phyloP scores from a whole-genome alignment of 2,888 invertebrate genomes.

The Mechanitis messenoides region DNA sequence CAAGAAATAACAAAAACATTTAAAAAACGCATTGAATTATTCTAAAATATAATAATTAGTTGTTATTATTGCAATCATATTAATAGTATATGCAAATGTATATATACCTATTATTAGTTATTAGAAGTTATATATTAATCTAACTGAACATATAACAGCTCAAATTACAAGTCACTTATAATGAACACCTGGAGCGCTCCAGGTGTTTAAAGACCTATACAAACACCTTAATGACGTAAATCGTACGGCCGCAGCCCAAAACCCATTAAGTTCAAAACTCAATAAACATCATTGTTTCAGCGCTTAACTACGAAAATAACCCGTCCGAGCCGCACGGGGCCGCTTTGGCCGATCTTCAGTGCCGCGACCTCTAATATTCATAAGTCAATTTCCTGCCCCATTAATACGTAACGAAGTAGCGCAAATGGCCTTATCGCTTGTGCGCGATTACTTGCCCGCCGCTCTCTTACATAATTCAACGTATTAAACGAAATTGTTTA shows the following conservation, averaged over 20 bases:
- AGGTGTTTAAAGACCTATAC: conserved; percentile 38
- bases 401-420: conserved; percentile 77
- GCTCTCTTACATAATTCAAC: conserved; percentile 78
- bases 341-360: conserved; percentile 68
- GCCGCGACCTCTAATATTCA: conserved; percentile 74
- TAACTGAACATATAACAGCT: too few species aligned
- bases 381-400: conserved; percentile 77
- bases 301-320: conserved; percentile 73
- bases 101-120: too few species aligned
- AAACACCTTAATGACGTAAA: conserved; percentile 66
- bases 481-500: conserved; percentile 79
- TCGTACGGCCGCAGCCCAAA: conserved; percentile 55
- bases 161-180: conserved; percentile 22
- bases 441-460: conserved; percentile 76
- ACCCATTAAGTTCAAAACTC: conserved; percentile 71
- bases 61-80: too few species aligned
- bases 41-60: too few species aligned
- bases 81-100: too few species aligned
- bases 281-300: conserved; percentile 71
- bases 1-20: too few species aligned
- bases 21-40: too few species aligned
- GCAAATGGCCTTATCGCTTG: conserved; percentile 77
- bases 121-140: too few species aligned
- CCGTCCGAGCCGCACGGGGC: conserved; percentile 58
- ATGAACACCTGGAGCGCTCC: conserved; percentile 27